A percentile compares a stretch with the other conserved stretches of the same genome.
Conservation (phyloP, 2,888 invertebrate genomes). For the Ariolimax columbianus region DNA sequence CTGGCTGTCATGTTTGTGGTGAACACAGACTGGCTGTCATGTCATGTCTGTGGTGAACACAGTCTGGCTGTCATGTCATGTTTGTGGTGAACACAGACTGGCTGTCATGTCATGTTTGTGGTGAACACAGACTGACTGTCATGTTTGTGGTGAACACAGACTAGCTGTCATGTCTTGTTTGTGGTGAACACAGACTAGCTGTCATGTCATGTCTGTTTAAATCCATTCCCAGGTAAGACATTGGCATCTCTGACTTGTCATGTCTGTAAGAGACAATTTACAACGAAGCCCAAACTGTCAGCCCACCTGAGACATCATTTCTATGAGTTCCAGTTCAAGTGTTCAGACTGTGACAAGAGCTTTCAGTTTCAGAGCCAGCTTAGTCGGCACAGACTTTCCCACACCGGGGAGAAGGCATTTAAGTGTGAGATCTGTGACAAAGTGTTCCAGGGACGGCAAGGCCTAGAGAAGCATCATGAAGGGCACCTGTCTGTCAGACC, state of each 20-base stretch:
- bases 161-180: no score
- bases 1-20: no score
- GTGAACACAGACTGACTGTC: no score
- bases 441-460: conserved; percentile 10
- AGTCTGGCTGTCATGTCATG: no score
- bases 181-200: no score
- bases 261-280: conserved; percentile 5
- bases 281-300: not conserved
- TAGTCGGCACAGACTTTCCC: not conserved
- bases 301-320: conserved; percentile 1
- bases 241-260: not conserved
- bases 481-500: not conserved
- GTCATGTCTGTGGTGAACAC: no score
- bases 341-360: not conserved
- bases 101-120: no score
- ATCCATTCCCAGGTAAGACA: no score
- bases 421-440: conserved; percentile 1
- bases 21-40: no score
- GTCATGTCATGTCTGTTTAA: no score
- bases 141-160: no score
- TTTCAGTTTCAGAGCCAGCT: conserved; percentile 28
- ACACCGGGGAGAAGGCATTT: conserved; percentile 18
- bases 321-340: conserved; percentile 14
- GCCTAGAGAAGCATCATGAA: conserved; percentile 12
- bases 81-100: no score